These are phyloP conservation scores for Drosophila pseudotalamancana DNA, from an alignment of 2,888 invertebrate species.

Conservation along the genomic window DNA sequence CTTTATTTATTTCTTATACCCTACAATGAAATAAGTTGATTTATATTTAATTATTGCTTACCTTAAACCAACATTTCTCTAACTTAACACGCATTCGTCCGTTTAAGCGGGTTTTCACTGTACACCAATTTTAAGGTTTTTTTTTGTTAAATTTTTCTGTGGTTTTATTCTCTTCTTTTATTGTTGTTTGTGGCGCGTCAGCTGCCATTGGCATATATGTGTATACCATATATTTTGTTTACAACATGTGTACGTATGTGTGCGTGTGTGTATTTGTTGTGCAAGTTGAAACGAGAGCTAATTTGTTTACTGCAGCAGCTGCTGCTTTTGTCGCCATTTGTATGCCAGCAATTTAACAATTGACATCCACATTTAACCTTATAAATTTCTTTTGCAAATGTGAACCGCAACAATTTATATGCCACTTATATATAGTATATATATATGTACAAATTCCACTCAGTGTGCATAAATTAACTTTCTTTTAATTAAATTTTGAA, in stretches of 20 bases:
- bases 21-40: too few relatives aligned
- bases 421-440: slow-evolving; percentile 4
- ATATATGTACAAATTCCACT: slow-evolving; percentile 12
- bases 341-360: slow-evolving; percentile 24
- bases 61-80: too few relatives aligned
- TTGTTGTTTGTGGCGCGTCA: slow-evolving; percentile 55
- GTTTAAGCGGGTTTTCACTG: background rate
- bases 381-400: slow-evolving; percentile 26
- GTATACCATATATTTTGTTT: slow-evolving; percentile 69
- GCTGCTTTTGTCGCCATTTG: slow-evolving; percentile 38
- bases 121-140: background rate
- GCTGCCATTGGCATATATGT: slow-evolving; percentile 76
- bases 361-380: slow-evolving; percentile 27
- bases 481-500: slow-evolving; percentile 71
- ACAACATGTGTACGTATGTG: slow-evolving; percentile 30
- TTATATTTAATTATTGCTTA: too few relatives aligned
- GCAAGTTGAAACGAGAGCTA: slow-evolving; percentile 72
- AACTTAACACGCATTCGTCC: background rate
- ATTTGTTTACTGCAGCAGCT: slow-evolving; percentile 71
- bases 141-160: slow-evolving; percentile 41
- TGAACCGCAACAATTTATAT: slow-evolving; percentile 33
- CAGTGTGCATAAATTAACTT: slow-evolving; percentile 50
- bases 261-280: slow-evolving; percentile 27
- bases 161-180: slow-evolving; percentile 40
- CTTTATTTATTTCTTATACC: slow-evolving; percentile 10